Base-by-base conservation (phyloP, 2,888 invertebrate species). In the Automeris io region DNA sequence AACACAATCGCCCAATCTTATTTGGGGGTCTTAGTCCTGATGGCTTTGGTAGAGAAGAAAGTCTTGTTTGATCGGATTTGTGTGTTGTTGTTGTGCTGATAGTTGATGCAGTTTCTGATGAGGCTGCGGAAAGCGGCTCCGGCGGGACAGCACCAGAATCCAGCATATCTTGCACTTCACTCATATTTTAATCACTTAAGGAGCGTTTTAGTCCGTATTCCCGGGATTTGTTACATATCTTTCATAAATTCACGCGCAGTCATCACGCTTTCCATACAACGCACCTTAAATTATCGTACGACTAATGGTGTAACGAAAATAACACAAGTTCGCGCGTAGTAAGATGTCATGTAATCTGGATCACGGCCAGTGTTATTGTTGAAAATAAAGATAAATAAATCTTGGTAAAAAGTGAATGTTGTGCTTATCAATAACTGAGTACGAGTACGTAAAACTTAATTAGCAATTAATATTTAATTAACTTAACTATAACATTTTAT, bases 1-100 rank as follows among this genome's bases (percentile, higher is more conserved):
- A 88, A 58, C 92, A 91, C 24, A 91, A 87, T 49, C 92, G 78
- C 41, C 91, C 91, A 61, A 92, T 92, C 75, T 91, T 91, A 31
- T 89, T 87, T 3, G 91, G 91, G 35, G 83, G 90, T 56, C 89
- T 89, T 47, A 92, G 69, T 40, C 91, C 90, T 11, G 91, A 90
- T 42, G 90, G 88, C 60, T 90, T 90, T 13, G 85, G 74, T 43
- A 86, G 60, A 23, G 77, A 72, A 43, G 81, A 64, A 18, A 83
- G 85, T 50, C 83, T 67, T 40, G 57, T 56, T 38, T 65, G 49
- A 49, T 73, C 75, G 33, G 66, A 47, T 48, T 63, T 72, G 35
- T 60, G 53, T 22, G 70, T 57, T 19, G 74, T 61, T 42, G 76
- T 57, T 23, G 75, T 73, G 54, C 71, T 75, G 42, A 68, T 52